Base-by-base conservation (phyloP, 2,113 vertebrate species). In the Natator depressus region DNA sequence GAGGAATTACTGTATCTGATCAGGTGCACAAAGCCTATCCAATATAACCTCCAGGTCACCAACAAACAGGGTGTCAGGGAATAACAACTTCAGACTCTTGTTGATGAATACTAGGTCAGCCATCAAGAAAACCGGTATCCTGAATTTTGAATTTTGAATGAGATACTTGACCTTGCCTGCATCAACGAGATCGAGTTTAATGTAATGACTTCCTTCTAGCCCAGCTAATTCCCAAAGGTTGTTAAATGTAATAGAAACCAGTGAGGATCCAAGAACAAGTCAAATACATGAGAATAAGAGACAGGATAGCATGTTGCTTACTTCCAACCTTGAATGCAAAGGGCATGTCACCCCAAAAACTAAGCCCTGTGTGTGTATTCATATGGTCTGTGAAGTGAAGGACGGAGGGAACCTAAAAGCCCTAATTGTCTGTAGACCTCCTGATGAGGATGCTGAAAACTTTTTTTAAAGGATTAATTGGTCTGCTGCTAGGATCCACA, bases 31-130 rank as follows among this genome's bases (percentile, higher is more conserved):
- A 13, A 20, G 0, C 35, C 7, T 46, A 3, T 72, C 83, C 91
- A 3, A 3, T 57, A 57, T 1, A 0, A 20, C 54, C 59, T 94
- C 17, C 16, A 91, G 47, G n/a, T 59, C 17, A 0, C 1, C 16
- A 12, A 8, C 49, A 53, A 4, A 35, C 65, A 87, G 5, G 6
- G 24, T 82, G 82, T 51, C 1, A 79, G 20, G 10, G 35, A 81
- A 80, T 62, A 83, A 16, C 1, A 9, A 0, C 14, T 7, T 76
- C 31, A 91, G 3, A 22, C 10, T 65, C 8, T 10, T 0, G 16
- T 80, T 80, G 17, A 27, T 76, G n/a, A 91, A 31, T 76, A 87
- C 22, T 42, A 79, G 16, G 31, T 57, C 1, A 10, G 0, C 31
- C 31, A n/a, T 69, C 62, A n/a, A 79, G 50, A 90, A 55, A 80